Percentiles rank a stretch among this genome's conserved stretches.
These are phyloP conservation scores for Nothoprocta pentlandii DNA, from an alignment of 2,113 vertebrate genomes.

Conservation along the genomic window DNA sequence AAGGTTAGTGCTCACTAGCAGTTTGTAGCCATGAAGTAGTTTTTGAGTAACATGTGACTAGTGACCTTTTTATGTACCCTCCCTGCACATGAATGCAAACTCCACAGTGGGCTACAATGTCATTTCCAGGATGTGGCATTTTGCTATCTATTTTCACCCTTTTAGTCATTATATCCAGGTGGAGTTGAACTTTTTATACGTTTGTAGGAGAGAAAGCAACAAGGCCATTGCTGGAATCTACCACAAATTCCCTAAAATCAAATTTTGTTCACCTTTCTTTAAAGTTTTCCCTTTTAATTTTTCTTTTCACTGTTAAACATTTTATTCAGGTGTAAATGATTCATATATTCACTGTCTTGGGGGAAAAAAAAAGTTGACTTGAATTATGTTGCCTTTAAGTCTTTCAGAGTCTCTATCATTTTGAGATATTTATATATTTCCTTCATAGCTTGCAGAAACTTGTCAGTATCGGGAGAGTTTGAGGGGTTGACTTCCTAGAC, in stretches of 20 bases:
- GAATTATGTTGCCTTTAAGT: constrained; percentile 87
- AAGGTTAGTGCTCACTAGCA: constrained; percentile 41
- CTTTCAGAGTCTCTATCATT: constrained; percentile 82
- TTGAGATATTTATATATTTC: constrained; percentile 82
- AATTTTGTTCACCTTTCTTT: constrained; percentile 73
- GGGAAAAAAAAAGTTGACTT: constrained; percentile 74
- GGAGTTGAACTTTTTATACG: constrained; percentile 61
- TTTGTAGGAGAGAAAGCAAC: constrained; percentile 62
- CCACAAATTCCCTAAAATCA: constrained; percentile 68
- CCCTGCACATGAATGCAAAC: constrained; percentile 64
- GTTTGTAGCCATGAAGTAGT: constrained; percentile 72
- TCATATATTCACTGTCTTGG: constrained; percentile 86
- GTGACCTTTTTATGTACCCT: constrained; percentile 67
- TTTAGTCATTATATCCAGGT: constrained; percentile 32
- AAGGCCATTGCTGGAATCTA: constrained; percentile 64
- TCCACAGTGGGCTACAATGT: constrained; percentile 69
- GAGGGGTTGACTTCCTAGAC: constrained; percentile 73
- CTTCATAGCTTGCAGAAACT: constrained; percentile 81
- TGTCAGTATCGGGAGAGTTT: constrained; percentile 78
- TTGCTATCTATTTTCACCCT: constrained; percentile 71
- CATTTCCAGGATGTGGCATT: constrained; percentile 54
- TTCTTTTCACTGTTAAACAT: constrained; percentile 82
- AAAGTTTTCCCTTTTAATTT: constrained; percentile 76
- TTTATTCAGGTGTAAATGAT: constrained; percentile 86
- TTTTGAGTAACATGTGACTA: constrained; percentile 79